Percentiles rank a stretch among this genome's conserved stretches.
Evolutionary conservation across 2,797 vertebrate genomes (phyloP).

Genomic region (Intellagama lesueurii): DNA sequence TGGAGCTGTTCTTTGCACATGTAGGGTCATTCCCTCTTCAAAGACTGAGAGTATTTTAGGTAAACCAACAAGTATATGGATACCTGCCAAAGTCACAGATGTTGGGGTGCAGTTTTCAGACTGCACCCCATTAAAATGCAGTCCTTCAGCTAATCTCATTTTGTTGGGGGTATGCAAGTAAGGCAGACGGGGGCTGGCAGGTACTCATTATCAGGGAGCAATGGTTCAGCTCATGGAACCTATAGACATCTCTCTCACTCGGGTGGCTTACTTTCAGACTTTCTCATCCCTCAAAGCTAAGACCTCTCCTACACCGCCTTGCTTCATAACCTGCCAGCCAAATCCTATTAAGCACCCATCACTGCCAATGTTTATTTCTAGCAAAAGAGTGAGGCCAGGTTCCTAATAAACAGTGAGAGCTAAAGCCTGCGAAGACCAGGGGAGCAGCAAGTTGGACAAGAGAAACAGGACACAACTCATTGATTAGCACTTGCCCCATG

Average conservation of each 20-base stretch:
- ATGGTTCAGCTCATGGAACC: too few relatives aligned
- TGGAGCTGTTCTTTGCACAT: not conserved
- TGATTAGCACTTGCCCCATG: constrained; percentile 53
- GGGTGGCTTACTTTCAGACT: constrained; percentile 8
- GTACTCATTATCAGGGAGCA: too few relatives aligned
- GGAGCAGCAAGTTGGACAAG: constrained; percentile 46
- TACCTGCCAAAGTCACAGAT: not conserved
- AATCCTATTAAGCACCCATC: constrained; percentile 70
- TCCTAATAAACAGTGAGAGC: constrained; percentile 64
- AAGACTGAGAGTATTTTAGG: not conserved
- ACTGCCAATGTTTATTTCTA: constrained; percentile 66
- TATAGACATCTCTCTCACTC: not conserved
- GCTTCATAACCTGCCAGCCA: constrained; percentile 35
- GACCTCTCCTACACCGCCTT: not conserved
- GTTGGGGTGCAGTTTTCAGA: not conserved
- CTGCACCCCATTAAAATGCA: not conserved
- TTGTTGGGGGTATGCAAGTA: not conserved
- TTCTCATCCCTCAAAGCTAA: constrained; percentile 21
- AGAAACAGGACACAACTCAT: constrained; percentile 53
- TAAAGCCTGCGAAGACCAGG: constrained; percentile 37
- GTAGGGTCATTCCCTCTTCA: not conserved
- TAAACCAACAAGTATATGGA: not conserved
- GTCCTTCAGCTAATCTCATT: not conserved
- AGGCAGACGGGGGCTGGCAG: not conserved
- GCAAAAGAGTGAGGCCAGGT: constrained; percentile 47